Evolutionary conservation across 1,140 invertebrate genomes (phyloP), one percentile per base, ranked within the genome.

Genomic region (Ceratina japonica): DNA sequence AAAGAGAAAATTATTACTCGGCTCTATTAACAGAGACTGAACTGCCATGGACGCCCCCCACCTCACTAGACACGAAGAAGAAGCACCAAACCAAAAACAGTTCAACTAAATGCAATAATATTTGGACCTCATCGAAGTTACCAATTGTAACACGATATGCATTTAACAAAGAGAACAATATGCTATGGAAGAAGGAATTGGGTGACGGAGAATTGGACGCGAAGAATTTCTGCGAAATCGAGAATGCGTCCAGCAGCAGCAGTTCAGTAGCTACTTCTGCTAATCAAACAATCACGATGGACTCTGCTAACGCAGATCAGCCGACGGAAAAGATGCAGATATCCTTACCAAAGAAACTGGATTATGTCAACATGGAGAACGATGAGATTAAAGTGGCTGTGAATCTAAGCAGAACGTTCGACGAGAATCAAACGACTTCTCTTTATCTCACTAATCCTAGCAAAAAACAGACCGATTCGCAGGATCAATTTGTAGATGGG

Each of bases 131-230:
- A 52, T 82, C 91, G 0, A 84, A 83, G 37, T 75, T 92, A 10
- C 86, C 92, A 8, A 91, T 92, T 56, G 88, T 92, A 20, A 92
- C 91, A 7, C 79, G 92, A 18, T 92, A 91, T 65, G 85, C 87
- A 76, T 91, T 92, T 20, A 89, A 89, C n/a, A 90, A 87, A 68
- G 86, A 83, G 27, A 85, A 86, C 27, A 87, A 66, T 27, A 64
- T 81, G 54, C 22, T 84, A 0, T 84, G 86, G 72, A 81, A 86
- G 7, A 75, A 77, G 16, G 66, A 71, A 5, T 65, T 71, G 27
- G 51, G 2, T 3, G n/a, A 22, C 10, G 10, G 24, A 8, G 44
- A 77, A 5, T 72, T 75, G 1, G 63, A 65, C 0, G 16, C 13
- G 20, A 16, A 27, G 3, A 58, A 31, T 58, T 58, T 54, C 10